Evolutionary conservation across 2,797 vertebrate genomes (phyloP), one percentile per base, ranked within the genome.

Genomic region (Pseudocheirus occidentalis): DNA sequence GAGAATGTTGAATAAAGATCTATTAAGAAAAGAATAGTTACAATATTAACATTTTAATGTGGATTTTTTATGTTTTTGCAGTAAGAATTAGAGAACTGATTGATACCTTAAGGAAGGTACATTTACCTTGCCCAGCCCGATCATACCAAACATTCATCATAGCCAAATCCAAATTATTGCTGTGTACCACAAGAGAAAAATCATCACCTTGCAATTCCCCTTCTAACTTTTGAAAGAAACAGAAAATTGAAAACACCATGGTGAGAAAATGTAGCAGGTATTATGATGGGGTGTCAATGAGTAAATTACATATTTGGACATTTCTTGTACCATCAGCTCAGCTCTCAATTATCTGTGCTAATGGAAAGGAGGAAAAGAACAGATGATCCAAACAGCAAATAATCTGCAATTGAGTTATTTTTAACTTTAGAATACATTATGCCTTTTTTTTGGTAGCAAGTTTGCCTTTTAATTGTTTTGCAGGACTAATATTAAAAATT

Each of bases 11-110:
- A 95, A 59, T 94, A 91, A 91, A 91, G n/a, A 46, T 55, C 57
- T 94, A 18, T 91, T 90, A 57, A 87, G 73, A 58, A 96, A 90
- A 54, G 40, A 81, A 93, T 96, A 62, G 28, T 92, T 24, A 95
- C 93, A 92, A 96, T 92, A 96, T 54, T 94, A 91, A 50, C 40
- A 87, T 87, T 93, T 96, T 94, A 91, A 53, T 55, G 55, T 50
- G 4, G 1, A 31, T 27, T 73, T 95, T 56, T 89, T 93, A 94
- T 89, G 2, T 57, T 73, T 94, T 97, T 93, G 59, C 31, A 55
- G 5, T n/a, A 31, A 94, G 90, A 95, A 91, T 95, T 87, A 97
- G 91, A 90, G 91, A 94, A 55, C 5, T 55, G n/a, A 92, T 90
- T 54, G 59, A 62, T 55, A 59, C 50, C 24, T 29, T 58, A 57